Conservation (phyloP, 2,888 invertebrate genomes). For the Xestia sexstrigata region DNA sequence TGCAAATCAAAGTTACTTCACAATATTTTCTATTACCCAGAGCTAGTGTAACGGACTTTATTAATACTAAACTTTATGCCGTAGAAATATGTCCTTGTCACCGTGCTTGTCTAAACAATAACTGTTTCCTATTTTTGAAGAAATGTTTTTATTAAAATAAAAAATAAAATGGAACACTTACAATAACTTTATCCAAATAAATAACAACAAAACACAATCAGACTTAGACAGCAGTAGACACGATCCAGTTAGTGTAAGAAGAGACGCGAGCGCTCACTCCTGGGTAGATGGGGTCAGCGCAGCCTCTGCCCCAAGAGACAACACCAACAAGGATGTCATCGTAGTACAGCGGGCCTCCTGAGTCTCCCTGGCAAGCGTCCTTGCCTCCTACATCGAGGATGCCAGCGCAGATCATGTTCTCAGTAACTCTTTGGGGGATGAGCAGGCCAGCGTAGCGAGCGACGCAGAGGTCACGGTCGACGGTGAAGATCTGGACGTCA, state of each 20-base stretch:
- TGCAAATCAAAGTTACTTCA: neutral
- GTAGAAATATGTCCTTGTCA: neutral
- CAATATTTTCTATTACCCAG: neutral
- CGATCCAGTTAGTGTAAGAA: constrained; percentile 77
- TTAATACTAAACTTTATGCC: neutral
- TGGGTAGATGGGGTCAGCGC: constrained; percentile 83
- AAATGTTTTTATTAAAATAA: neutral
- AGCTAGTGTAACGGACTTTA: neutral
- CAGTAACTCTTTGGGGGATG: constrained; percentile 64
- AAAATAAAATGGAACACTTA: neutral
- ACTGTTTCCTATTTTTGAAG: neutral
- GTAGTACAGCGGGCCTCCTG: constrained; percentile 87
- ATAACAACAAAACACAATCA: constrained; percentile 15
- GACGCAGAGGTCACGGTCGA: constrained; percentile 73
- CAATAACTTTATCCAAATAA: constrained; percentile 24
- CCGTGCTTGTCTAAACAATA: neutral
- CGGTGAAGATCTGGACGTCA: constrained; percentile 75
- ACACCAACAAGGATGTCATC: constrained; percentile 80
- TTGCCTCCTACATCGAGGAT: constrained; percentile 73
- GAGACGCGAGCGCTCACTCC: constrained; percentile 85
- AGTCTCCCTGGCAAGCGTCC: constrained; percentile 85
- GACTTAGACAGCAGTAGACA: constrained; percentile 52
- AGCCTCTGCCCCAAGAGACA: constrained; percentile 87
- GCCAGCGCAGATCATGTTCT: constrained; percentile 83
- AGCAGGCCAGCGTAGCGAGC: constrained; percentile 68